phyloP scores from a whole-genome alignment of 1,140 invertebrate genomes.

The Holotrichia oblita region DNA sequence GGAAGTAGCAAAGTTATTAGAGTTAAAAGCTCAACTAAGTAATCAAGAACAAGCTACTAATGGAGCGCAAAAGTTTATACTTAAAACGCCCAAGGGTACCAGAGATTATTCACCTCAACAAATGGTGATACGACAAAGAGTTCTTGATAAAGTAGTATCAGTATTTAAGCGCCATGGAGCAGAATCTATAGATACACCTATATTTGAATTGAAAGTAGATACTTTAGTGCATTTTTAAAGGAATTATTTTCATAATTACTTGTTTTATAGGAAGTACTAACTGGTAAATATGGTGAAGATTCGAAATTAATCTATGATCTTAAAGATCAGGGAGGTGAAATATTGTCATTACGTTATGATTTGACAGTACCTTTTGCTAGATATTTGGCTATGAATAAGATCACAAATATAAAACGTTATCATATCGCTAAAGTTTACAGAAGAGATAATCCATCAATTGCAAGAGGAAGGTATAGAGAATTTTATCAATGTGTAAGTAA shows the following conservation, averaged over 20 bases:
- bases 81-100: constrained; percentile 96
- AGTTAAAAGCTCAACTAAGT: constrained; percentile 78
- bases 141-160: constrained; percentile 87
- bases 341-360: constrained; percentile 89
- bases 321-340: constrained; percentile 98
- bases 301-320: constrained; percentile 99
- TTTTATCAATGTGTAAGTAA: constrained; percentile 98
- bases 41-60: constrained; percentile 64
- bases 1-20: constrained; percentile 83
- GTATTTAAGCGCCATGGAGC: constrained; percentile 99
- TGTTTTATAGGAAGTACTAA: constrained; percentile 87
- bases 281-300: constrained; percentile 99
- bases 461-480: constrained; percentile 94
- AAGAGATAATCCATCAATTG: constrained; percentile 97
- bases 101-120: constrained; percentile 94
- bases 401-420: constrained; percentile 92
- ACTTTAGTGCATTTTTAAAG: neutral
- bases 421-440: constrained; percentile 97
- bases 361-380: constrained; percentile 96
- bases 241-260: neutral
- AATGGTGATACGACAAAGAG: constrained; percentile 91
- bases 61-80: constrained; percentile 76
- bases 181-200: constrained; percentile 97
- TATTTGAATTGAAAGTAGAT: constrained; percentile 95
- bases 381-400: constrained; percentile 98